These are phyloP conservation scores for Ceramica pisi DNA, from an alignment of 2,888 invertebrate species.

Conservation along the genomic window DNA sequence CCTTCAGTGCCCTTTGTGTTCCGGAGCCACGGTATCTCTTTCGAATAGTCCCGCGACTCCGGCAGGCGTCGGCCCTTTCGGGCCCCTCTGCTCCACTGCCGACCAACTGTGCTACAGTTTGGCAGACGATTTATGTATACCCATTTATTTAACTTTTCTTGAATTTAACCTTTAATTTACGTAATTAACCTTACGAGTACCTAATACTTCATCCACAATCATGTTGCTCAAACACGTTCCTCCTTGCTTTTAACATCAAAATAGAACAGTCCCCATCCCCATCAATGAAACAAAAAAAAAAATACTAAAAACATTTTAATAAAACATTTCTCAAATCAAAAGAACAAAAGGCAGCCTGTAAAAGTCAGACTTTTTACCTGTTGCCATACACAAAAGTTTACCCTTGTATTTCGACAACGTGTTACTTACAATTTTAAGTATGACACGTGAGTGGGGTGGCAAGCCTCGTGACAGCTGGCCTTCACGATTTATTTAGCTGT, in stretches of 20 bases:
- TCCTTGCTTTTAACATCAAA: not conserved
- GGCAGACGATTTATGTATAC: too few relatives aligned
- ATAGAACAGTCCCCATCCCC: slow-evolving; percentile 4
- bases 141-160: too few relatives aligned
- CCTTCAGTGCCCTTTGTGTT: too few relatives aligned
- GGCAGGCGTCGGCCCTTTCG: too few relatives aligned
- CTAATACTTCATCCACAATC: not conserved
- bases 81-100: too few relatives aligned
- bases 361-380: slow-evolving; percentile 11
- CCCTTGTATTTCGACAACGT: not conserved
- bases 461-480: slow-evolving; percentile 3
- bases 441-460: slow-evolving; percentile 15
- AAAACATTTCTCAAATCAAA: not conserved
- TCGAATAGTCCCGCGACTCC: too few relatives aligned
- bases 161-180: not conserved
- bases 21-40: too few relatives aligned
- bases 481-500: not conserved
- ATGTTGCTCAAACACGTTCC: slow-evolving; percentile 1
- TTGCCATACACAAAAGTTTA: slow-evolving; percentile 6
- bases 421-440: not conserved
- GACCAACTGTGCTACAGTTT: too few relatives aligned
- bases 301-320: not conserved
- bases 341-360: slow-evolving; percentile 18
- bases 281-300: not conserved
- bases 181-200: not conserved